Evolutionary conservation across 2,113 vertebrate genomes (phyloP).

Genomic region (Dipodomys ordii): DNA sequence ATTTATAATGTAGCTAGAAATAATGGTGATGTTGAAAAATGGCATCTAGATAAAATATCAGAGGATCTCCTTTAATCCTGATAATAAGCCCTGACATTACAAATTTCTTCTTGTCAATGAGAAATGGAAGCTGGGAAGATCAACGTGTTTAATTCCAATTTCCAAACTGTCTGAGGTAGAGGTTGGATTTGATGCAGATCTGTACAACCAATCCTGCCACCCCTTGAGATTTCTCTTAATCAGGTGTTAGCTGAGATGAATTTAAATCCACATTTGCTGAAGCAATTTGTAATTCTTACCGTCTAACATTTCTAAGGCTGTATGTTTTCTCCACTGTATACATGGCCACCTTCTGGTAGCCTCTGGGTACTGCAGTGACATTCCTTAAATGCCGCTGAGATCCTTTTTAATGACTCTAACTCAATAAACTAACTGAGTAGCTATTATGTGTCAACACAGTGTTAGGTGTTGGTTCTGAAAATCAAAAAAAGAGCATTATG

Average conservation of each 20-base stretch:
- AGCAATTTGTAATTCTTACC: slow-evolving; percentile 20
- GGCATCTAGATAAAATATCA: neutral
- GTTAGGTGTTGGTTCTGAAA: neutral
- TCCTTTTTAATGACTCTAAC: neutral
- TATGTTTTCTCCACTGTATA: neutral
- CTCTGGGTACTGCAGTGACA: neutral
- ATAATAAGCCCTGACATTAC: neutral
- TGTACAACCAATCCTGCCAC: neutral
- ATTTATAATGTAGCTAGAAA: neutral
- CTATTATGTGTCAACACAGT: neutral
- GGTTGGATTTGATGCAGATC: neutral
- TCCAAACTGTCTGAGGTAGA: neutral
- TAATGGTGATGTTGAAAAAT: neutral
- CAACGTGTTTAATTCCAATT: neutral
- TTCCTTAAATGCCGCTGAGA: neutral
- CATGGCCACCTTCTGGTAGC: slow-evolving; percentile 46
- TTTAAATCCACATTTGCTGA: neutral
- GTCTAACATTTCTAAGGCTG: neutral
- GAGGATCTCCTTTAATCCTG: neutral
- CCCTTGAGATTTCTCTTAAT: neutral
- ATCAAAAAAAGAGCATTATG: neutral
- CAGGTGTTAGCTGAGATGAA: neutral
- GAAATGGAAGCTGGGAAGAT: neutral
- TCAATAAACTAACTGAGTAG: neutral
- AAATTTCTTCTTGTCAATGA: rapidly evolving